Percentiles rank a stretch among this genome's conserved stretches.
These are phyloP conservation scores for Coreoperca whiteheadi DNA, from an alignment of 2,113 vertebrate genomes.

Conservation along the genomic window DNA sequence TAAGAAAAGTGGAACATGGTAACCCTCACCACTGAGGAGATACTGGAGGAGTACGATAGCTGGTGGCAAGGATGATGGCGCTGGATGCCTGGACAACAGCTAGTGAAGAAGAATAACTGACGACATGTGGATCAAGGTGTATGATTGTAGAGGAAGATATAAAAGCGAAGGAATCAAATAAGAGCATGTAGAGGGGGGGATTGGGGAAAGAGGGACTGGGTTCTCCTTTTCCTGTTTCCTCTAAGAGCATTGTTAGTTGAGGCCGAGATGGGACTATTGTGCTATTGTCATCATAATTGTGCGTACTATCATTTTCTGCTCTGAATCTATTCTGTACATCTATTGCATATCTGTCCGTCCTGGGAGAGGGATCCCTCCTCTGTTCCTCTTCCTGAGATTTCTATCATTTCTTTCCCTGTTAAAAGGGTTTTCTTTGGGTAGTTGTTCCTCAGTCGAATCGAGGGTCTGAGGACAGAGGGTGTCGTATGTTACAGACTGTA, in stretches of 20 bases:
- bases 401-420: too few species aligned
- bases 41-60: neutral
- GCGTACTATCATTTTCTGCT: too few species aligned
- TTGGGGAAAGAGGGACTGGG: neutral
- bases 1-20: neutral
- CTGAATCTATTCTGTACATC: too few species aligned
- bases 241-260: constrained; percentile 20
- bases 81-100: neutral
- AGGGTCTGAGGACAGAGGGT: too few species aligned
- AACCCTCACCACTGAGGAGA: neutral
- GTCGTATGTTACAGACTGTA: too few species aligned
- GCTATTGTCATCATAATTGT: too few species aligned
- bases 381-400: too few species aligned
- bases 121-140: neutral
- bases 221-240: constrained; percentile 32
- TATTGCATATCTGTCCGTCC: too few species aligned
- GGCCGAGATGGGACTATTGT: neutral
- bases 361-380: too few species aligned
- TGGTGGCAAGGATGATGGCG: neutral
- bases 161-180: neutral
- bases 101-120: neutral
- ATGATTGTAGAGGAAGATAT: neutral
- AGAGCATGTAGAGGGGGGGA: neutral
- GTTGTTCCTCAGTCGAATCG: too few species aligned
- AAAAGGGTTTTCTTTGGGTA: too few species aligned